Conservation (phyloP, 2,888 invertebrate species). For the Lacanobia wlatinum region DNA sequence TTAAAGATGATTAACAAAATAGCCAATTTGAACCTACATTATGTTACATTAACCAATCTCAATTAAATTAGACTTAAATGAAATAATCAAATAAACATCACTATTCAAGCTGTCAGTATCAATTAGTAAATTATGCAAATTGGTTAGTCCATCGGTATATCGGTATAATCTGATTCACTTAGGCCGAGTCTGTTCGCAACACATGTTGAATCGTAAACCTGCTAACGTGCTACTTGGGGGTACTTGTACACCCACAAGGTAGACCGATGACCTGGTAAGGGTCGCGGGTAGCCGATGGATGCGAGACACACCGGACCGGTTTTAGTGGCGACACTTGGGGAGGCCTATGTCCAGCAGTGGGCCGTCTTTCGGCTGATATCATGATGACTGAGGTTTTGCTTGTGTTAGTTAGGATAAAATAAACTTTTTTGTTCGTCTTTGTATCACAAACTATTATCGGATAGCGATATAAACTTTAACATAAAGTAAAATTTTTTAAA, state of each 20-base stretch:
- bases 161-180: slow-evolving; percentile 60
- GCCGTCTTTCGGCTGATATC: no score
- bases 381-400: neutral
- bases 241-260: no score
- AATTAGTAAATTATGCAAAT: slow-evolving; percentile 65
- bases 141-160: slow-evolving; percentile 48
- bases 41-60: neutral
- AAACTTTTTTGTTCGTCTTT: no score
- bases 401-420: no score
- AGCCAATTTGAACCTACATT: neutral
- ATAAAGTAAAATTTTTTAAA: no score
- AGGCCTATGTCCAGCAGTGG: no score
- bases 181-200: slow-evolving; percentile 37
- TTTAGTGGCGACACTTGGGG: no score
- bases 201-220: slow-evolving; percentile 32
- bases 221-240: neutral
- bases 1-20: neutral
- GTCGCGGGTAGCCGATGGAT: no score
- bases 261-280: no score
- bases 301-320: no score
- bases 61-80: slow-evolving; percentile 13
- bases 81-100: slow-evolving; percentile 39
- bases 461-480: no score
- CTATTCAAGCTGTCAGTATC: slow-evolving; percentile 40
- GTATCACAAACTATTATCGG: no score